phyloP scores from a whole-genome alignment of 2,797 vertebrate species.

The Enteromius mattozi region DNA sequence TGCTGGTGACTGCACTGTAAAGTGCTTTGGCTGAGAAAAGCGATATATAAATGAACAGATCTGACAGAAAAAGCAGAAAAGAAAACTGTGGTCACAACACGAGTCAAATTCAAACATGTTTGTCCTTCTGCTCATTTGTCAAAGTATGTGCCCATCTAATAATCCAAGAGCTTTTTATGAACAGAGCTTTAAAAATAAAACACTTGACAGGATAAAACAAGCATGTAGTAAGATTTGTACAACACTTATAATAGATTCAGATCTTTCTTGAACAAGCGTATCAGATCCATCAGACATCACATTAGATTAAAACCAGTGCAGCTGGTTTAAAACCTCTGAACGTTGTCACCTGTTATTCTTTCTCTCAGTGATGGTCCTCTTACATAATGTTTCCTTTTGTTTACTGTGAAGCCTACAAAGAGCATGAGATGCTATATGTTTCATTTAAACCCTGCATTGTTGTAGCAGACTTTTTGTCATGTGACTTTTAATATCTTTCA shows the following conservation, averaged over 20 bases:
- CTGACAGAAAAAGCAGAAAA: neutral
- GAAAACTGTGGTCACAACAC: neutral
- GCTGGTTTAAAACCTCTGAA: neutral
- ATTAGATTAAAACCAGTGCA: slow-evolving; percentile 6
- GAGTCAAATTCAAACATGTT: neutral
- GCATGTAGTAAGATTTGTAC: neutral
- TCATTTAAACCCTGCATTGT: neutral
- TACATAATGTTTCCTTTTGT: neutral
- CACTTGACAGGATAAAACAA: neutral
- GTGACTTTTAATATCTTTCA: neutral
- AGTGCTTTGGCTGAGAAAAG: neutral
- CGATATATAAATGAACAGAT: neutral
- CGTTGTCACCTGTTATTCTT: neutral
- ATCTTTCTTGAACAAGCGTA: neutral
- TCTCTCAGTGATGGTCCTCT: neutral
- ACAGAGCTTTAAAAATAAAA: neutral
- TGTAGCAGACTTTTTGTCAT: neutral
- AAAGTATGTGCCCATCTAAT: neutral
- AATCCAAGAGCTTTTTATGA: neutral
- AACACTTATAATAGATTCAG: neutral
- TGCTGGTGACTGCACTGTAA: neutral
- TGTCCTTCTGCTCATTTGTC: neutral
- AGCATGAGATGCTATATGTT: neutral
- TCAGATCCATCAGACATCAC: slow-evolving; percentile 3
- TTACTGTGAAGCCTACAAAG: neutral